Evolutionary conservation across 1,140 invertebrate species (phyloP).

Genomic region (Centruroides sculpturatus): DNA sequence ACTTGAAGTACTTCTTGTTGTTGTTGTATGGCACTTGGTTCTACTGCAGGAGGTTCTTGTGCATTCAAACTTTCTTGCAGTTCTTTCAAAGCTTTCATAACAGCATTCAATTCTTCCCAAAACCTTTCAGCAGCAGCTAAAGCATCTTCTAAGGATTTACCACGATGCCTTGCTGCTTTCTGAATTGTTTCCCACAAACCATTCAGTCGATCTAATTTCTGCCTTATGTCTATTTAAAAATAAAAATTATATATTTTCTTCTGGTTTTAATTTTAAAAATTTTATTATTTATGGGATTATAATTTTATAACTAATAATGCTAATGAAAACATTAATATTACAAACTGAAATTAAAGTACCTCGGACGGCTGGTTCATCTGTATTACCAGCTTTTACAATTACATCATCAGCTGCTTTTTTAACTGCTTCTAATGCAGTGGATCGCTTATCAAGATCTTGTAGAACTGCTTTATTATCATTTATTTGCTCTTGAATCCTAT

Average conservation of each 20-base stretch:
- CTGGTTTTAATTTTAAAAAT: too few relatives aligned
- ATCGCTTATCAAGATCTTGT: slow-evolving; percentile 80
- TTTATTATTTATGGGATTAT: too few relatives aligned
- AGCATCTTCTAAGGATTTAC: slow-evolving; percentile 69
- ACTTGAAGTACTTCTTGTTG: slow-evolving; percentile 71
- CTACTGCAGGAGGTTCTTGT: slow-evolving; percentile 82
- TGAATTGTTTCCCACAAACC: slow-evolving; percentile 87
- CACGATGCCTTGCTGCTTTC: slow-evolving; percentile 64
- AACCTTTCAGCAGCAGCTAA: slow-evolving; percentile 78
- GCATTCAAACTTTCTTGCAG: slow-evolving; percentile 69
- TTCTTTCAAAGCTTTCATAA: slow-evolving; percentile 75
- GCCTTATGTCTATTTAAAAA: slow-evolving; percentile 57
- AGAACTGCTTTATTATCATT: slow-evolving; percentile 79
- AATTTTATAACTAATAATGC: too few relatives aligned
- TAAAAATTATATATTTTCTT: too few relatives aligned
- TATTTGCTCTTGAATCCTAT: slow-evolving; percentile 85
- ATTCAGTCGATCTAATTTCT: slow-evolving; percentile 81
- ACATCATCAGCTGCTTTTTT: slow-evolving; percentile 82
- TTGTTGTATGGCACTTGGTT: slow-evolving; percentile 79
- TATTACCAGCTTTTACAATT: slow-evolving; percentile 79
- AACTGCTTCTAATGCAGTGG: slow-evolving; percentile 80
- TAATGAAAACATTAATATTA: too few relatives aligned
- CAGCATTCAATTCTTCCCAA: slow-evolving; percentile 81
- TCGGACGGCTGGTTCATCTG: slow-evolving; percentile 75
- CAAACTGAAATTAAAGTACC: slow-evolving; percentile 20